Percentiles rank a stretch among this genome's conserved stretches.
Conservation (phyloP, 1,140 invertebrate genomes). For the Pseudomyrmex concolor region DNA sequence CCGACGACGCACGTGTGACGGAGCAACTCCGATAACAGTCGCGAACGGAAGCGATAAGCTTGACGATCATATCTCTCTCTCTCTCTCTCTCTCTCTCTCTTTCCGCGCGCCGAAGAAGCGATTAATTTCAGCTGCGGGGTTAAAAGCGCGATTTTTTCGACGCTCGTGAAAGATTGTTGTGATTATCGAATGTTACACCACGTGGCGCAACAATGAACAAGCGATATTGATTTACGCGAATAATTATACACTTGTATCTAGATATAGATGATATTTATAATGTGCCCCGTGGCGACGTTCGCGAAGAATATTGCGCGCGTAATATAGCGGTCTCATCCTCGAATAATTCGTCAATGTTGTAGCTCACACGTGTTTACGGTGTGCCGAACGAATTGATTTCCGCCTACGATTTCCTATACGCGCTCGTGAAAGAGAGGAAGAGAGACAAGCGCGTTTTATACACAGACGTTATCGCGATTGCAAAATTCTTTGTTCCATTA, state of each 20-base stretch:
- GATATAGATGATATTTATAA: background rate
- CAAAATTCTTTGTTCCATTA: background rate
- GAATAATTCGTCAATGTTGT: conserved; percentile 26
- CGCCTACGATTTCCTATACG: conserved; percentile 4
- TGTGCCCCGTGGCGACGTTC: background rate
- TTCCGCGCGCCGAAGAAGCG: background rate
- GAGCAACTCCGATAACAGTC: background rate
- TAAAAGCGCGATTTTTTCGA: background rate
- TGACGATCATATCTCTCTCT: background rate
- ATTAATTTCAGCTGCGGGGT: background rate
- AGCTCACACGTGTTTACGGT: background rate
- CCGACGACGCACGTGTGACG: background rate
- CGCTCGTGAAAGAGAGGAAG: no score
- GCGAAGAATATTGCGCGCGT: background rate
- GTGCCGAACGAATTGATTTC: conserved; percentile 16
- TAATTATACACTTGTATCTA: conserved; percentile 14
- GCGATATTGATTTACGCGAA: background rate
- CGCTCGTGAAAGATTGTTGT: background rate
- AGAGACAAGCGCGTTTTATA: background rate
- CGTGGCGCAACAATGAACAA: background rate
- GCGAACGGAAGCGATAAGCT: conserved; percentile 24
- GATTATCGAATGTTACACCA: background rate
- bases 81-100: no score
- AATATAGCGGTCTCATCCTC: conserved; percentile 16
- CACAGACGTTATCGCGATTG: background rate